phyloP scores from a whole-genome alignment of 2,888 invertebrate genomes.

The Limnephilus rhombicus region DNA sequence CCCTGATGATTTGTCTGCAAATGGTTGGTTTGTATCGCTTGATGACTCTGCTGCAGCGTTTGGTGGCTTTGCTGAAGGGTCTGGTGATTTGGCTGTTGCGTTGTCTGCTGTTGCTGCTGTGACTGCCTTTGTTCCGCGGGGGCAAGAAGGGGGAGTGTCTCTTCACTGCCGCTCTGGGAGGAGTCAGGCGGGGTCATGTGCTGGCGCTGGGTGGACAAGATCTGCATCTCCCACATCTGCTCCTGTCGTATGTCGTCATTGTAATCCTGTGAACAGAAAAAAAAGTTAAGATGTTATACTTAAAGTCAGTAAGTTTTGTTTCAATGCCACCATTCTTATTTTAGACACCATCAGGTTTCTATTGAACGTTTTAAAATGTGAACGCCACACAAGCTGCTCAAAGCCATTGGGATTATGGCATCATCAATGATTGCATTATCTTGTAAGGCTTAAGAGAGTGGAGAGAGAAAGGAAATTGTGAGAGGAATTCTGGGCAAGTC shows the following conservation, averaged over 20 bases:
- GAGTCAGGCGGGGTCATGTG: slow-evolving; percentile 74
- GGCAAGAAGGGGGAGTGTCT: slow-evolving; percentile 71
- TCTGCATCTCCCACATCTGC: slow-evolving; percentile 95
- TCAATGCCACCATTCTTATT: too few species aligned
- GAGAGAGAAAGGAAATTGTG: too few species aligned
- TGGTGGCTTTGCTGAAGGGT: slow-evolving; percentile 53
- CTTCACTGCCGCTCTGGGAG: slow-evolving; percentile 75
- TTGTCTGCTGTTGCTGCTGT: slow-evolving; percentile 62
- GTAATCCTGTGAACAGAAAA: slow-evolving; percentile 82
- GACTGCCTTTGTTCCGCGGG: slow-evolving; percentile 38
- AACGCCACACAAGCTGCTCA: too few species aligned
- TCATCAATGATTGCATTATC: too few species aligned
- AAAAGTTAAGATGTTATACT: not conserved
- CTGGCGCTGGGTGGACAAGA: slow-evolving; percentile 81
- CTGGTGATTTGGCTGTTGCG: slow-evolving; percentile 63
- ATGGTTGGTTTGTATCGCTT: slow-evolving; percentile 52
- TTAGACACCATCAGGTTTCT: too few species aligned
- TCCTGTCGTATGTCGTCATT: slow-evolving; percentile 95
- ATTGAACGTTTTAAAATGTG: too few species aligned
- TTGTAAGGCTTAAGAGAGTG: too few species aligned
- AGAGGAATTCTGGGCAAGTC: too few species aligned
- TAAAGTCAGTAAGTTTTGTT: too few species aligned
- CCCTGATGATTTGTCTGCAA: slow-evolving; percentile 67
- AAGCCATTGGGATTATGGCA: too few species aligned
- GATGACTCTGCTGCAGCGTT: slow-evolving; percentile 45